Conservation (phyloP, 2,888 invertebrate genomes). For the Nowickia ferox region DNA sequence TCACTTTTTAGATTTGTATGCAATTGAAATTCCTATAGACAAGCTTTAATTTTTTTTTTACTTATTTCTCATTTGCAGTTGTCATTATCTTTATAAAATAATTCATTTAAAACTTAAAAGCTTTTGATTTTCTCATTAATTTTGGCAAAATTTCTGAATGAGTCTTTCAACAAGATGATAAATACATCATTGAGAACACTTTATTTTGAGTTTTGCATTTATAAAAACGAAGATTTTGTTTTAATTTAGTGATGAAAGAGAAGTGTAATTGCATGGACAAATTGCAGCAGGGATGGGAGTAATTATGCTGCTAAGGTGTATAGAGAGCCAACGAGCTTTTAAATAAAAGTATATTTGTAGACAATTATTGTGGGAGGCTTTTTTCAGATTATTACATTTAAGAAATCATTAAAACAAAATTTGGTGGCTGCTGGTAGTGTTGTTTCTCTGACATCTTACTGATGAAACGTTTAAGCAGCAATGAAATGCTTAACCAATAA, state of each 20-base stretch:
- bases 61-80: background rate
- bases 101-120: constrained; percentile 1
- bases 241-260: background rate
- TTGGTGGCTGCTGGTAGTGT: too few relatives aligned
- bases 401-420: too few relatives aligned
- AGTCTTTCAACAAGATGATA: background rate
- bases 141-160: background rate
- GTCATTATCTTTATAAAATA: background rate
- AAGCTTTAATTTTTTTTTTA: background rate
- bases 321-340: background rate
- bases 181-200: background rate
- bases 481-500: too few relatives aligned
- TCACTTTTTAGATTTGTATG: background rate
- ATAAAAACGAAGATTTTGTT: background rate
- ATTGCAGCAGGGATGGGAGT: background rate
- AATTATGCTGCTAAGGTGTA: too few relatives aligned
- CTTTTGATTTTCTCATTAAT: background rate
- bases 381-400: too few relatives aligned
- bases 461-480: too few relatives aligned
- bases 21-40: background rate
- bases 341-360: background rate
- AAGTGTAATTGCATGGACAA: background rate
- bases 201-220: background rate
- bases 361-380: too few relatives aligned
- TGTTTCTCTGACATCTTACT: too few relatives aligned